These are phyloP conservation scores for Upupa epops DNA, from an alignment of 2,113 vertebrate species.

Conservation along the genomic window DNA sequence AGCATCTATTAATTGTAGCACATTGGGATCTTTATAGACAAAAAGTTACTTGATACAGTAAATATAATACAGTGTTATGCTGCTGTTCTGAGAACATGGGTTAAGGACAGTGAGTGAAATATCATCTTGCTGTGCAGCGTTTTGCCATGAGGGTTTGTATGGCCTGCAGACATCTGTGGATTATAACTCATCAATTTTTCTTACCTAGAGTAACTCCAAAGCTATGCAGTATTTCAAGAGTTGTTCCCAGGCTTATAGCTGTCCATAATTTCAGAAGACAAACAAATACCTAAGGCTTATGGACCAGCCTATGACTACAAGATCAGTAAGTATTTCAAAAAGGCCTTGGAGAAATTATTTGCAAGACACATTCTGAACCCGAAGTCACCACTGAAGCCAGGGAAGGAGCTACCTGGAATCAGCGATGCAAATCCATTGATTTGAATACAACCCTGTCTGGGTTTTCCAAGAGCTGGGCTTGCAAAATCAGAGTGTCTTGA, in stretches of 20 bases:
- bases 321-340: not conserved
- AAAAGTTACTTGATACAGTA: not conserved
- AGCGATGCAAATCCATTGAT: not conserved
- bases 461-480: not conserved
- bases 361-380: not conserved
- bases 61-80: not conserved
- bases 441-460: not conserved
- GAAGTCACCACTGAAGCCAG: not conserved
- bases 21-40: not conserved
- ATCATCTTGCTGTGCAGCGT: not conserved
- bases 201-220: not conserved
- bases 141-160: not conserved
- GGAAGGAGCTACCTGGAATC: not conserved
- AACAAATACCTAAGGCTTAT: not conserved
- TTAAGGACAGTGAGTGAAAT: not conserved
- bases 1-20: not conserved
- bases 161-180: not conserved
- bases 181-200: not conserved
- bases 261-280: not conserved
- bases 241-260: not conserved
- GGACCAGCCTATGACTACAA: not conserved
- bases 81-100: not conserved
- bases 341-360: not conserved
- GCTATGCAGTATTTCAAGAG: not conserved
- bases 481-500: not conserved